These are phyloP conservation scores for Drosophila subpulchrella DNA, from an alignment of 1,140 invertebrate species.

Conservation along the genomic window DNA sequence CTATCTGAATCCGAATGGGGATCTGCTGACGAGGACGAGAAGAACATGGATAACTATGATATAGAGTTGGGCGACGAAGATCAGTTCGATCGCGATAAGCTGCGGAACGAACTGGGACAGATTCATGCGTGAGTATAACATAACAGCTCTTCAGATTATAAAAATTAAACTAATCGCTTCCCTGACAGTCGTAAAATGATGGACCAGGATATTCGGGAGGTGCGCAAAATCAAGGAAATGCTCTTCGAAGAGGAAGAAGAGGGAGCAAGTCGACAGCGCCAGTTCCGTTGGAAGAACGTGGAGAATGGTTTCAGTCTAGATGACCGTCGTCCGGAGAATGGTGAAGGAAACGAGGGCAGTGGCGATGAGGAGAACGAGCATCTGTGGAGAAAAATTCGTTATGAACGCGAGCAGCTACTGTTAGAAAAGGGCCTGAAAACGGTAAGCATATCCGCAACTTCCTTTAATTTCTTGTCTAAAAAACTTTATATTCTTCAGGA, in stretches of 20 bases:
- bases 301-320: conserved; percentile 85
- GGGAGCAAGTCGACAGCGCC: conserved; percentile 88
- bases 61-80: conserved; percentile 90
- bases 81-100: conserved; percentile 88
- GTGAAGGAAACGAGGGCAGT: conserved; percentile 85
- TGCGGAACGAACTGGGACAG: conserved; percentile 87
- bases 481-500: conserved; percentile 27
- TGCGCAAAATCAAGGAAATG: conserved; percentile 90
- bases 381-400: conserved; percentile 87
- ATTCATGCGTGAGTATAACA: conserved; percentile 87
- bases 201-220: conserved; percentile 91
- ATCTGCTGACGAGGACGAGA: conserved; percentile 91
- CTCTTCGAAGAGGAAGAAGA: conserved; percentile 92
- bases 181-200: conserved; percentile 87
- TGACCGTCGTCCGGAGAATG: conserved; percentile 77
- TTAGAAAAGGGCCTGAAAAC: conserved; percentile 81
- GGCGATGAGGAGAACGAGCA: conserved; percentile 87
- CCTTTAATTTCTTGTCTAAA: background rate
- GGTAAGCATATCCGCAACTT: conserved; percentile 49
- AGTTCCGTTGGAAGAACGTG: conserved; percentile 92
- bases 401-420: conserved; percentile 87
- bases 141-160: no score
- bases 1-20: conserved; percentile 92
- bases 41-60: conserved; percentile 88
- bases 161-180: background rate